Evolutionary conservation across 2,797 vertebrate genomes (phyloP).

Genomic region (Pipistrellus nathusii): DNA sequence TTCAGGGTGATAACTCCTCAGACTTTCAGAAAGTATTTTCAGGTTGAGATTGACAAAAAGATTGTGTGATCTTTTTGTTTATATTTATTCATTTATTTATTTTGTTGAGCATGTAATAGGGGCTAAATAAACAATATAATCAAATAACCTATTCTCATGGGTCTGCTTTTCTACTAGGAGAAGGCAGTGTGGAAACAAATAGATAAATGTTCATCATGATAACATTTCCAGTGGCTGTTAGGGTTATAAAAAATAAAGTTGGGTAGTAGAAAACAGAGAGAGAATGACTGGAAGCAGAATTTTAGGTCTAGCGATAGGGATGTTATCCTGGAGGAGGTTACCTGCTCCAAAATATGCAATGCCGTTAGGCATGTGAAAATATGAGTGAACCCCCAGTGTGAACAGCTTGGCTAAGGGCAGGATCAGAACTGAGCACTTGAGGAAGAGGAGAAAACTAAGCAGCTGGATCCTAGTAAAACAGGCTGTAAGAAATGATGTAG

Average conservation of each 20-base stretch:
- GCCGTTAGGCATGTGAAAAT: not conserved
- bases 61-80: not conserved
- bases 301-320: not conserved
- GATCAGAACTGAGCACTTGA: not conserved
- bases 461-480: not conserved
- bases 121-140: not conserved
- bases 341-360: not conserved
- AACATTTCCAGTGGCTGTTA: not conserved
- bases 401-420: not conserved
- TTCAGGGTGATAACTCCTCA: not conserved
- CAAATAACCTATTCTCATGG: not conserved
- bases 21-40: not conserved
- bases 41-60: not conserved
- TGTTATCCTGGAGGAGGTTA: not conserved
- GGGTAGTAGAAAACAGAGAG: not conserved
- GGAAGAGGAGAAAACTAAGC: not conserved
- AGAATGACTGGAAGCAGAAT: not conserved
- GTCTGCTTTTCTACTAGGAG: not conserved
- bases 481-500: not conserved
- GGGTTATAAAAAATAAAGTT: not conserved
- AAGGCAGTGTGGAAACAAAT: not conserved
- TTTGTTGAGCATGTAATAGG: not conserved
- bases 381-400: not conserved
- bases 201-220: not conserved
- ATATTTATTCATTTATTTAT: not conserved